Evolutionary conservation across 64 coral and sea anemone genomes (phyloP).

Genomic region (Acropora tenuis): DNA sequence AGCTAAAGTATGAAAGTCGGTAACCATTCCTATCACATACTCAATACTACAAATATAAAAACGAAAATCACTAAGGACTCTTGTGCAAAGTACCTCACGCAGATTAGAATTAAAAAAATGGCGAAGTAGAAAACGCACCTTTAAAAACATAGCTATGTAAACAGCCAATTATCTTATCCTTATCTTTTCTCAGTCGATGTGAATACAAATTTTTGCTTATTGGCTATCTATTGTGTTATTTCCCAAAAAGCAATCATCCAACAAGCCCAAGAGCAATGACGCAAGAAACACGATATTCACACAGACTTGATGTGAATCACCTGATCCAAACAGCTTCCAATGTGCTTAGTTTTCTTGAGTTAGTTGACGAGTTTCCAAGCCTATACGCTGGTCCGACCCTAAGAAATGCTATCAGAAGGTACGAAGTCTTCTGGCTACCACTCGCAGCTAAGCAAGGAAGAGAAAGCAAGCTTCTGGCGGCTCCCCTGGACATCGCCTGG

Average conservation of each 20-base stretch:
- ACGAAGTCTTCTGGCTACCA: constrained; percentile 79
- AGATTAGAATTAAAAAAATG: too few relatives aligned
- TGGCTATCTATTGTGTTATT: too few relatives aligned
- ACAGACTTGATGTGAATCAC: neutral
- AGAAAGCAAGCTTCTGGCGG: constrained; percentile 29
- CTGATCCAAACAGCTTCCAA: neutral
- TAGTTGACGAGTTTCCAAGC: neutral
- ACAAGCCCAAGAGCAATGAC: neutral
- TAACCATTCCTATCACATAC: too few relatives aligned
- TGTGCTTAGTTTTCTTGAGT: constrained; percentile 17
- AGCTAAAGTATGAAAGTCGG: too few relatives aligned
- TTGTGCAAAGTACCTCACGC: too few relatives aligned
- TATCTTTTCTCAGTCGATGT: too few relatives aligned
- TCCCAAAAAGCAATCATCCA: neutral
- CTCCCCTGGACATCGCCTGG: constrained; percentile 75
- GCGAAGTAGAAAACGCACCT: too few relatives aligned
- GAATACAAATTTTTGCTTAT: too few relatives aligned
- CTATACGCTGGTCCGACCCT: constrained; percentile 24
- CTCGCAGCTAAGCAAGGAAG: constrained; percentile 44
- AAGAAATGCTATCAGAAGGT: constrained; percentile 53
- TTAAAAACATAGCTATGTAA: too few relatives aligned
- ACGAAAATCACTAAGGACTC: too few relatives aligned
- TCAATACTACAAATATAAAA: too few relatives aligned
- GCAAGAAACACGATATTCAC: neutral
- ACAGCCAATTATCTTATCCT: too few relatives aligned